phyloP scores from a whole-genome alignment of 2,113 vertebrate genomes.

The Melanerpes aurifrons region DNA sequence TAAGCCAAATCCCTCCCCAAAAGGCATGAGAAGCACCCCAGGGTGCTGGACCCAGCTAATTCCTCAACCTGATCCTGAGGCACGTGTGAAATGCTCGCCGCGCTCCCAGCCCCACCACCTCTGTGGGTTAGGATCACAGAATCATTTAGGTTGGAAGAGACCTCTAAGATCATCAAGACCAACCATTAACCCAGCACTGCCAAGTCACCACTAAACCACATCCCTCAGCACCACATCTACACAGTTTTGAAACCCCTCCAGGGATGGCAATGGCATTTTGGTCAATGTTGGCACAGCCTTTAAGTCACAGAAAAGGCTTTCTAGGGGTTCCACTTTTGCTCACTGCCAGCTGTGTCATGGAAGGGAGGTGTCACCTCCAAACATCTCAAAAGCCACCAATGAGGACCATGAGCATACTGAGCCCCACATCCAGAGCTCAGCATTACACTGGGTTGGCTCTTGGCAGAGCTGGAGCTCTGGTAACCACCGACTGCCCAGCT shows the following conservation, averaged over 20 bases:
- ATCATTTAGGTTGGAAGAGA: background rate
- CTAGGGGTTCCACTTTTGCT: background rate
- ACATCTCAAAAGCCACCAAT: background rate
- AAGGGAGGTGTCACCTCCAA: background rate
- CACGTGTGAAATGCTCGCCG: background rate
- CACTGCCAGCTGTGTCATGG: background rate
- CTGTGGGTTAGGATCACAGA: background rate
- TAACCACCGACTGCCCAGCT: background rate
- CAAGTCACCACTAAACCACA: background rate
- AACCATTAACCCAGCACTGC: background rate
- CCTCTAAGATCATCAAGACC: background rate
- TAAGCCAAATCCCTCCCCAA: background rate
- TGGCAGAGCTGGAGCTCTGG: background rate
- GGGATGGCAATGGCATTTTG: background rate
- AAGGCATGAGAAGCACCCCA: background rate
- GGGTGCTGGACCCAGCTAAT: background rate
- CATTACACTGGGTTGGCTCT: background rate
- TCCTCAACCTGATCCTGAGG: background rate
- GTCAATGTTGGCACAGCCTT: background rate
- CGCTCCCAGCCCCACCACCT: background rate
- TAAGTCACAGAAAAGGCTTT: background rate
- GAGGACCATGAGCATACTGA: background rate
- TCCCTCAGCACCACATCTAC: background rate
- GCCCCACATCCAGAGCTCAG: background rate
- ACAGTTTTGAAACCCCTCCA: background rate